phyloP scores from a whole-genome alignment of 2,888 invertebrate genomes.

The Tipula helvola region DNA sequence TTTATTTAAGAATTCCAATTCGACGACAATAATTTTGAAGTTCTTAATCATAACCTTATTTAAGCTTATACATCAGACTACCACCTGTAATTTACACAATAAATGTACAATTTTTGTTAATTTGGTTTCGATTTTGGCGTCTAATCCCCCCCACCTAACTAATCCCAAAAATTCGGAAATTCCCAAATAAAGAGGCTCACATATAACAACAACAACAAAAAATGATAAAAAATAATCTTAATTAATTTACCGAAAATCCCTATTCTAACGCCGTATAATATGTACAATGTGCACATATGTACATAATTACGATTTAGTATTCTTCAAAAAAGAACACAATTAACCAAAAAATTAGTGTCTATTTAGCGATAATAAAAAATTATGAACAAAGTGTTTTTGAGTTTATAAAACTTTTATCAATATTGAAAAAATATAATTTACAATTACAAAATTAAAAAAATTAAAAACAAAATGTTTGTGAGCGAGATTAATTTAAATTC shows the following conservation, averaged over 20 bases:
- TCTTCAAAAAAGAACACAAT: not conserved
- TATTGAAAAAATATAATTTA: not conserved
- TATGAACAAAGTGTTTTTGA: not conserved
- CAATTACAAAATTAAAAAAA: not conserved
- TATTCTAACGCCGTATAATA: not conserved
- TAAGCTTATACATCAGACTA: not conserved
- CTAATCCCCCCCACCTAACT: not conserved
- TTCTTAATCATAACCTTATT: not conserved
- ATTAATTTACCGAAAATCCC: not conserved
- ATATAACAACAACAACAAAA: not conserved
- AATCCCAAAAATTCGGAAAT: not conserved
- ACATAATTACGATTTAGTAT: not conserved
- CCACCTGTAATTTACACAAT: not conserved
- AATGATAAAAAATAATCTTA: not conserved
- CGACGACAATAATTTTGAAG: not conserved
- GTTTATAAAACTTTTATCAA: not conserved
- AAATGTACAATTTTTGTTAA: not conserved
- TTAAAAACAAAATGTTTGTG: not conserved
- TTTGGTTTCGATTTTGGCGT: not conserved
- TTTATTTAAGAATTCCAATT: not conserved
- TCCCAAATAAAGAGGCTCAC: not conserved
- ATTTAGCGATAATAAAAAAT: not conserved
- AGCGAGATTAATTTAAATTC: not conserved
- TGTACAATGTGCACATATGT: not conserved
- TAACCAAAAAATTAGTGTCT: not conserved